These are phyloP conservation scores for Neomonachus schauinslandi DNA, from an alignment of 2,113 vertebrate species.

Conservation along the genomic window DNA sequence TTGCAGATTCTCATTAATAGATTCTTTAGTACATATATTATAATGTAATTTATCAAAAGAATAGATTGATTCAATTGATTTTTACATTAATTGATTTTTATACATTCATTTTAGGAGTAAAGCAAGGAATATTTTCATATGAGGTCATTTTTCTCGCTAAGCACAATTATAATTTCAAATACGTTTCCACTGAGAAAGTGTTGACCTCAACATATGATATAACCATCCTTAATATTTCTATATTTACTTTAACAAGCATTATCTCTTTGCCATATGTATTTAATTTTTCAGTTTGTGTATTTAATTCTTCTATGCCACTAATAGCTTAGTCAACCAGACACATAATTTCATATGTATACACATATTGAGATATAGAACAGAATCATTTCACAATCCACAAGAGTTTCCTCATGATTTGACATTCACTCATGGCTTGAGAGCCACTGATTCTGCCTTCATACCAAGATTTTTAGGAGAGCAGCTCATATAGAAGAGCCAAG, in stretches of 20 bases:
- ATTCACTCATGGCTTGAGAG: background rate
- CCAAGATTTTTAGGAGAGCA: background rate
- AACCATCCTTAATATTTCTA: slow-evolving; percentile 33
- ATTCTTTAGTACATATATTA: slow-evolving; percentile 37
- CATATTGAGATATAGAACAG: background rate
- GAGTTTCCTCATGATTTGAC: background rate
- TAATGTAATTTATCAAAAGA: slow-evolving; percentile 58
- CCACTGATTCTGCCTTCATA: background rate
- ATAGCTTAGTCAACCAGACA: background rate
- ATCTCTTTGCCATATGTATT: slow-evolving; percentile 39
- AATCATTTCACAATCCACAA: background rate
- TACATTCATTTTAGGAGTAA: slow-evolving; percentile 49
- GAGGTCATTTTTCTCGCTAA: slow-evolving; percentile 40
- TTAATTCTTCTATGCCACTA: background rate
- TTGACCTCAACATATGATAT: slow-evolving; percentile 65
- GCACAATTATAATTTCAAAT: slow-evolving; percentile 64
- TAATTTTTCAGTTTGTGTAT: slow-evolving; percentile 55
- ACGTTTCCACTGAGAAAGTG: slow-evolving; percentile 35
- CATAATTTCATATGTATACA: background rate
- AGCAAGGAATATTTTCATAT: slow-evolving; percentile 60
- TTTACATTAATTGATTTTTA: slow-evolving; percentile 63
- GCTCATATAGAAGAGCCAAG: background rate
- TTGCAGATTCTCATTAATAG: slow-evolving; percentile 32
- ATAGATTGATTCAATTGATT: slow-evolving; percentile 42
- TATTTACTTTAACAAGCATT: slow-evolving; percentile 14